These are phyloP conservation scores for Akabosia matsudoensis DNA, from an alignment of 1,140 invertebrate genomes.

Conservation along the genomic window DNA sequence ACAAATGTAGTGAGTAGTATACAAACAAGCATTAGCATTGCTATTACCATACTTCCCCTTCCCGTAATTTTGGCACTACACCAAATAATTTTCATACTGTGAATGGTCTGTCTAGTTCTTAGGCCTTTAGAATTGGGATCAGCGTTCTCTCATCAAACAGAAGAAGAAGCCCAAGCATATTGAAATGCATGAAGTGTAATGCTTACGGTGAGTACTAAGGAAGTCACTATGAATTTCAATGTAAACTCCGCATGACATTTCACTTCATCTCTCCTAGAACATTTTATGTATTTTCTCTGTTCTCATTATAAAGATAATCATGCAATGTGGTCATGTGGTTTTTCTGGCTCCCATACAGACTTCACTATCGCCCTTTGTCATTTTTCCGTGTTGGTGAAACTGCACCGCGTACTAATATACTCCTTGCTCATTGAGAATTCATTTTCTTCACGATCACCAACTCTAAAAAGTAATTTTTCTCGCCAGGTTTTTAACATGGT, in stretches of 20 bases:
- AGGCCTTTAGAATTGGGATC: no score
- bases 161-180: background rate
- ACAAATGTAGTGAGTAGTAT: no score
- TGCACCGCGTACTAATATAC: background rate
- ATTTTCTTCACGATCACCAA: background rate
- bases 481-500: background rate
- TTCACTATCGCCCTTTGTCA: no score
- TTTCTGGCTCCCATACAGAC: background rate
- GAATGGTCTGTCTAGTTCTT: no score
- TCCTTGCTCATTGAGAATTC: background rate
- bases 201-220: background rate
- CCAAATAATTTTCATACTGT: no score
- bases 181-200: background rate
- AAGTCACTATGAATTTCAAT: background rate
- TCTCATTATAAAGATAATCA: background rate
- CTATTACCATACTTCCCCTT: no score
- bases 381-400: background rate
- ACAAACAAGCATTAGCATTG: no score
- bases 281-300: background rate
- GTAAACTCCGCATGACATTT: background rate
- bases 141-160: no score
- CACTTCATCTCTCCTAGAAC: no score
- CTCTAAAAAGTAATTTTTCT: background rate
- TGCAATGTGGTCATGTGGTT: slow-evolving; percentile 12
- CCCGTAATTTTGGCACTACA: no score